Percentiles rank a stretch among this genome's conserved stretches.
Conservation (phyloP, 2,888 invertebrate genomes). For the Hyppa rectilinea region DNA sequence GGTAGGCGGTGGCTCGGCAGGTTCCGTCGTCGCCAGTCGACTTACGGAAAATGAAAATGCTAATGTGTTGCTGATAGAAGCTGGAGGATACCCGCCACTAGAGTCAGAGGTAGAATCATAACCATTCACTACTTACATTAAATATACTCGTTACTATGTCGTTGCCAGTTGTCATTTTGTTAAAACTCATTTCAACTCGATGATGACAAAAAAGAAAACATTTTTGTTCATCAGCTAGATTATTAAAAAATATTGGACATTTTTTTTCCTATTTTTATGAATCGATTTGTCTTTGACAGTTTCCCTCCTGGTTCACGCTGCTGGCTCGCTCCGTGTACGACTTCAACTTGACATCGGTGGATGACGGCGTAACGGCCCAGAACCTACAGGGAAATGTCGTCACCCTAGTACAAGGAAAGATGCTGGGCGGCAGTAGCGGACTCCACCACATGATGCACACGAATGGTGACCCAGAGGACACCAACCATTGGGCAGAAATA, state of each 20-base stretch:
- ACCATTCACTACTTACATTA: too few species aligned
- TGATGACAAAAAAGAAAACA: too few species aligned
- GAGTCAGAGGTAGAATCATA: conserved; percentile 32
- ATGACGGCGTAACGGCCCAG: conserved; percentile 37
- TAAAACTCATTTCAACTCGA: too few species aligned
- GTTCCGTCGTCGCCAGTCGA: conserved; percentile 29
- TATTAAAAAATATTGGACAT: too few species aligned
- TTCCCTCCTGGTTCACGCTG: conserved; percentile 21
- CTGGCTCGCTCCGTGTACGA: conserved; percentile 34
- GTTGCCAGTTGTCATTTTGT: too few species aligned
- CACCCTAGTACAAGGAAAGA: conserved; percentile 30
- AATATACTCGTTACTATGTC: too few species aligned
- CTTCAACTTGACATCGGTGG: conserved; percentile 30
- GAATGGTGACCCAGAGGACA: conserved; percentile 33
- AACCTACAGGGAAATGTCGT: conserved; percentile 28
- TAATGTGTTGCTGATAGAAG: conserved; percentile 36
- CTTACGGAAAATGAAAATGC: conserved; percentile 25
- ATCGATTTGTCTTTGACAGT: conserved; percentile 17
- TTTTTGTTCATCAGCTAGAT: too few species aligned
- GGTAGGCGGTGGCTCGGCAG: conserved; percentile 40
- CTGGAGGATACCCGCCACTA: conserved; percentile 37
- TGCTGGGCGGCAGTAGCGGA: conserved; percentile 38
- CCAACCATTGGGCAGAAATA: conserved; percentile 31
- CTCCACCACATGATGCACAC: conserved; percentile 42
- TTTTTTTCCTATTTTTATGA: too few species aligned